Base-by-base conservation (phyloP, 2,888 invertebrate species). In the Onchidella celtica region DNA sequence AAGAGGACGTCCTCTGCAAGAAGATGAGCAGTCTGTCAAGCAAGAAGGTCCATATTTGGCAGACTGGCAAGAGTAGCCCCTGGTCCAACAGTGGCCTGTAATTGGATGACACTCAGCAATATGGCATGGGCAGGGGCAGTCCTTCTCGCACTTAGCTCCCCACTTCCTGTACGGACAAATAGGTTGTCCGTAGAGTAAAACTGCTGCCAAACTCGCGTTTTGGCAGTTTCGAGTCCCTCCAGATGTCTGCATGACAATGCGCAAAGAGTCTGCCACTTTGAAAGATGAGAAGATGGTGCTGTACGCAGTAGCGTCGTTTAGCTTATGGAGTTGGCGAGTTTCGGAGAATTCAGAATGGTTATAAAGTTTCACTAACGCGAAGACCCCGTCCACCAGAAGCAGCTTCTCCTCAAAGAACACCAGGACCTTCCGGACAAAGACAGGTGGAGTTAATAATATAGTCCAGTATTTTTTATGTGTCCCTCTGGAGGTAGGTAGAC, bases 161-260 rank as follows among this genome's bases (percentile, higher is more conserved):
- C 77, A 77, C 21, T 34, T 40, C 38, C 77, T 34, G 24, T 77
- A 77, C 0, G 55, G 32, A 17, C 77, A 77, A 14, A 77, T 36
- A 0, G 77, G 77, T 6, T 24, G 2, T 4, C 36, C 68, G 2
- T 34, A 36, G 32, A 77, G 1, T n/a, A 36, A 11, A 11, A 68
- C 40, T 14, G 27, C 34, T 0, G 36, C 24, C 0, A 55, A 32
- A 2, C 3, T 1, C 0, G 24, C 55, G 0, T n/a, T 36, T 4
- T 24, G 11, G 32, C 77, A 77, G 4, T 0, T 6, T 3, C 2
- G 14, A 2, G 21, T 57, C 0, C 11, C n/a, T 6, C n/a, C 17
- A 11, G 2, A 34, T 27, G 36, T 3, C 0, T 47, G 40, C 3
- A 3, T 34, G 14, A 66, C 34, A 1, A 74, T 61, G 24, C 6